phyloP scores from a whole-genome alignment of 2,113 vertebrate genomes.

The Psephotus haematonotus region DNA sequence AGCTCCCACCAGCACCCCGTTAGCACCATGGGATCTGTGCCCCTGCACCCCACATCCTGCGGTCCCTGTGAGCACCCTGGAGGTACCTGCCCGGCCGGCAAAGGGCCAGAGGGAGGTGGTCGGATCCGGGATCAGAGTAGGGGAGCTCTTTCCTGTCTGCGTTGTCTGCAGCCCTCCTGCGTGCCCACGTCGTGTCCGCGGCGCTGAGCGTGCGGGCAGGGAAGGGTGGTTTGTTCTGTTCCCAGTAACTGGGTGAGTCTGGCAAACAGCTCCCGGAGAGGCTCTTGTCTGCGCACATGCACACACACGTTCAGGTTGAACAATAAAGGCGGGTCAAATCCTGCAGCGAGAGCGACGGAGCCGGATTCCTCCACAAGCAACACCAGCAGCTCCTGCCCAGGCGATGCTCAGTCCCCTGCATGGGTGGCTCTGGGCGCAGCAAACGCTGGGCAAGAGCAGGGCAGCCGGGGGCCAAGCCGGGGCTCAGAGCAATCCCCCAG shows the following conservation, averaged over 20 bases:
- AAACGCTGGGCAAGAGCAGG: neutral
- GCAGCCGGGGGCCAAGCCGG: accelerated
- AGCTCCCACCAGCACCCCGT: neutral
- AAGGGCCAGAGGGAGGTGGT: neutral
- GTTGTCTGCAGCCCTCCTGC: neutral
- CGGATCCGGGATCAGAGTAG: accelerated
- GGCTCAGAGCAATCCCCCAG: accelerated
- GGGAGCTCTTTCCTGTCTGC: neutral
- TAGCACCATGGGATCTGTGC: accelerated
- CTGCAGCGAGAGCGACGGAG: neutral
- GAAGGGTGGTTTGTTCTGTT: neutral
- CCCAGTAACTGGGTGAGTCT: slow-evolving; percentile 42
- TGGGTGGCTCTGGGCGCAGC: neutral
- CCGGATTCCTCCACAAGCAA: neutral
- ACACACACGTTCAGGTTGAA: neutral
- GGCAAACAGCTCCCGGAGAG: slow-evolving; percentile 29
- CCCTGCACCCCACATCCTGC: neutral
- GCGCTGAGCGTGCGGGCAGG: neutral
- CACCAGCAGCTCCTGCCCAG: neutral
- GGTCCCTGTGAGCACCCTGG: neutral
- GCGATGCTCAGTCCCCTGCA: neutral
- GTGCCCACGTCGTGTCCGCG: neutral
- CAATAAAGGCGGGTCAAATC: neutral
- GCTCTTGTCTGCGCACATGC: neutral
- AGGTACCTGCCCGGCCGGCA: neutral